A percentile compares a stretch with the other conserved stretches of the same genome.
These are phyloP conservation scores for Apamea monoglypha DNA, from an alignment of 2,888 invertebrate genomes.

Conservation along the genomic window DNA sequence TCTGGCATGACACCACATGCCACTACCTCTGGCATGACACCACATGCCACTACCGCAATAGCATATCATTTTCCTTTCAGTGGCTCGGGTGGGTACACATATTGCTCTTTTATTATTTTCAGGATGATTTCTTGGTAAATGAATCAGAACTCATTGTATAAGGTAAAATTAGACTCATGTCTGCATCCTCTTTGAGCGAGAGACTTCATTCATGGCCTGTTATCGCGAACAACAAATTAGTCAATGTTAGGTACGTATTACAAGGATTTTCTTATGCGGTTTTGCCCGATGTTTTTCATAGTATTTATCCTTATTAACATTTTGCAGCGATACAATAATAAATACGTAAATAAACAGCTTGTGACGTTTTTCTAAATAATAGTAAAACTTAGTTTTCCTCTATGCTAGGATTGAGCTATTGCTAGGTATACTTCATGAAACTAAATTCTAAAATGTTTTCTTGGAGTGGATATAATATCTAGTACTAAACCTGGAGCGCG, in stretches of 20 bases:
- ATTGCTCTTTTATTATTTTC: conserved; percentile 34
- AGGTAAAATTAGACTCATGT: conserved; percentile 53
- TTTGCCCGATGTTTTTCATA: conserved; percentile 63
- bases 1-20: conserved; percentile 53
- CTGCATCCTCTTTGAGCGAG: conserved; percentile 24
- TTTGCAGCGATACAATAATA: conserved; percentile 35
- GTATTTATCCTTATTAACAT: conserved; percentile 59
- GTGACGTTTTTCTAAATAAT: conserved; percentile 53
- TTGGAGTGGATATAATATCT: background rate
- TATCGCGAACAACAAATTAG: conserved; percentile 67
- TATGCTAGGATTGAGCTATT: conserved; percentile 9
- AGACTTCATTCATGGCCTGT: conserved; percentile 65
- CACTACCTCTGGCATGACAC: conserved; percentile 60
- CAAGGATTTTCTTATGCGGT: conserved; percentile 65
- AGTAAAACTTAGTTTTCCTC: conserved; percentile 29
- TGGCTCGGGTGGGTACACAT: conserved; percentile 6
- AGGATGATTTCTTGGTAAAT: conserved; percentile 50
- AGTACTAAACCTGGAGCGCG: background rate
- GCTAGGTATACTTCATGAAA: background rate
- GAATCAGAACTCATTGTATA: conserved; percentile 59
- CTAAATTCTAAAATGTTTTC: conserved; percentile 12
- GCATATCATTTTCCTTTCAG: conserved; percentile 50
- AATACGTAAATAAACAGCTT: conserved; percentile 55
- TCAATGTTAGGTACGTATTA: conserved; percentile 61
- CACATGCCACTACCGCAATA: conserved; percentile 54